These are phyloP conservation scores for Hippocampus zosterae DNA, from an alignment of 2,113 vertebrate genomes.

Conservation along the genomic window DNA sequence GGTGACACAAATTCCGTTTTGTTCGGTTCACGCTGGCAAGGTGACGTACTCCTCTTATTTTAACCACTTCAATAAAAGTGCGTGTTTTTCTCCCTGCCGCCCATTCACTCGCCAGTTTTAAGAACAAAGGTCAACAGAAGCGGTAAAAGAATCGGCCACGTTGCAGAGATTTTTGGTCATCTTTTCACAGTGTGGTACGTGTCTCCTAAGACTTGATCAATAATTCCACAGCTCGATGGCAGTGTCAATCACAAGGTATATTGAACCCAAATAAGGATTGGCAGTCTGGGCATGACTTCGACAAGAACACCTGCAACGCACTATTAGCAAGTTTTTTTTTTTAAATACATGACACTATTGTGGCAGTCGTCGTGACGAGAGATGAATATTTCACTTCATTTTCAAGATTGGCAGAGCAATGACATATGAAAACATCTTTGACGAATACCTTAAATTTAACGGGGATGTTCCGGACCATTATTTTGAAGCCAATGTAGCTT, in stretches of 20 bases:
- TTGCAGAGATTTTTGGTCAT: conserved; percentile 4
- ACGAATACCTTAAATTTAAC: no score
- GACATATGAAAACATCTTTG: no score
- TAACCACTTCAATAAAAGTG: conserved; percentile 1
- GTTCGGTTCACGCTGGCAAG: neutral
- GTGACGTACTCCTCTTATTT: conserved; percentile 12
- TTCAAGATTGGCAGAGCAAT: neutral
- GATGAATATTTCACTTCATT: no score
- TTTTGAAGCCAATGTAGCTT: no score
- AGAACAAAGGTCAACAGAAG: conserved; percentile 18
- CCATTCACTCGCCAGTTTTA: conserved; percentile 5
- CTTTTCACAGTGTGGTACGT: neutral
- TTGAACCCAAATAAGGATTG: neutral
- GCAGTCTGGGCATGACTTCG: neutral
- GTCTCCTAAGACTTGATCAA: conserved; percentile 1
- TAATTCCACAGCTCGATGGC: conserved; percentile 8
- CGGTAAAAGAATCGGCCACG: neutral
- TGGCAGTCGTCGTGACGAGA: no score
- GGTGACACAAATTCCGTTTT: neutral
- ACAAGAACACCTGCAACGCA: neutral
- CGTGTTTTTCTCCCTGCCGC: conserved; percentile 14
- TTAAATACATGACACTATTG: no score
- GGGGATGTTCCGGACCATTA: no score
- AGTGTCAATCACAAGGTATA: conserved; percentile 1
- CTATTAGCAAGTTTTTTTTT: no score